phyloP scores from a whole-genome alignment of 1,140 invertebrate genomes.

The Linepithema humile region DNA sequence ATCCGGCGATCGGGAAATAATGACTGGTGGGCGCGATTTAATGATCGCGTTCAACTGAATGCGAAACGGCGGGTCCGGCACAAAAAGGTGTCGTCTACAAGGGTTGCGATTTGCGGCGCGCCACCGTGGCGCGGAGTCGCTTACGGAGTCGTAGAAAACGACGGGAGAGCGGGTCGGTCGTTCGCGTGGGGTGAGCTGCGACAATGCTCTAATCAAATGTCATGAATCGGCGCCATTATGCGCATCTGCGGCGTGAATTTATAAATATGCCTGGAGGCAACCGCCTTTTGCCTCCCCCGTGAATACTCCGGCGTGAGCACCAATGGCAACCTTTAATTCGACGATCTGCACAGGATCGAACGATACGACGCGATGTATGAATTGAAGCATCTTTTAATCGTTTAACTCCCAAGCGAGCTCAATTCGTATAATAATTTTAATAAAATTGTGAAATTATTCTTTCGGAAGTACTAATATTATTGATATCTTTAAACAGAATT shows the following conservation, averaged over 20 bases:
- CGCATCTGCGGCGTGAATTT: constrained; percentile 84
- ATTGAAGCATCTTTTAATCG: not conserved
- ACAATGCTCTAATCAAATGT: constrained; percentile 84
- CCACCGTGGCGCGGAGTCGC: constrained; percentile 42
- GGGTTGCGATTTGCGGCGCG: constrained; percentile 66
- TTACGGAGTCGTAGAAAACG: constrained; percentile 65
- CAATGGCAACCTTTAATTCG: constrained; percentile 53
- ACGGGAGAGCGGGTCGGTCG: constrained; percentile 60
- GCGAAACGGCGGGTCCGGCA: not conserved
- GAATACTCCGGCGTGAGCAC: constrained; percentile 22
- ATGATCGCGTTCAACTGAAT: constrained; percentile 15
- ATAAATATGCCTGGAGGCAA: constrained; percentile 81
- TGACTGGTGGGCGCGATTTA: constrained; percentile 54
- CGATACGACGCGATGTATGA: constrained; percentile 18
- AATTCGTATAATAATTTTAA: not conserved
- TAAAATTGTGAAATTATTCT: not conserved
- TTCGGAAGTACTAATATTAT: not conserved
- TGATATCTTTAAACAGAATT: no score
- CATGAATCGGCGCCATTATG: constrained; percentile 83
- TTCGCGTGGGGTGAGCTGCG: constrained; percentile 72
- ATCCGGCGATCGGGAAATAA: constrained; percentile 69
- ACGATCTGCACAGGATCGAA: constrained; percentile 33
- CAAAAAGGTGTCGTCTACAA: constrained; percentile 51
- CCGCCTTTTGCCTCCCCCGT: constrained; percentile 63
- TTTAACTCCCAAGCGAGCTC: not conserved